Evolutionary conservation across 2,888 invertebrate species (phyloP).

Genomic region (Callosobruchus maculatus): DNA sequence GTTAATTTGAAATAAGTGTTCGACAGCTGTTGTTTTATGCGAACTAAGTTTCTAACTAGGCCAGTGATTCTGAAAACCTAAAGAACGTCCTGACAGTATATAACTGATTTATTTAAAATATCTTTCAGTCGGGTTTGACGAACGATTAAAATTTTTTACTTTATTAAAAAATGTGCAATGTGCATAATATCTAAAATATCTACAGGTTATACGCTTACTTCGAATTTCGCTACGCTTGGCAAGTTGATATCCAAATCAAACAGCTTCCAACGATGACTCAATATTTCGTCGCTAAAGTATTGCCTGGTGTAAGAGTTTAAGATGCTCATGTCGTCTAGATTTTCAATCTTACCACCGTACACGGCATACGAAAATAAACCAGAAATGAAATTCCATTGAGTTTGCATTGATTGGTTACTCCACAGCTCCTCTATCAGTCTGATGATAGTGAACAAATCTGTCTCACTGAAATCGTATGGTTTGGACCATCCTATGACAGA

Average conservation of each 20-base stretch:
- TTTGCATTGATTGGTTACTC: conserved; percentile 41
- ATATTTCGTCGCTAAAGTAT: conserved; percentile 57
- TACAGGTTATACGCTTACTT: too few relatives aligned
- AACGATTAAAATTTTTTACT: too few relatives aligned
- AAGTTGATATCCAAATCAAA: conserved; percentile 51
- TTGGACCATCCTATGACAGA: conserved; percentile 70
- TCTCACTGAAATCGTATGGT: conserved; percentile 82
- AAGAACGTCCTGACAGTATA: too few relatives aligned
- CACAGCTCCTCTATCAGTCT: conserved; percentile 55
- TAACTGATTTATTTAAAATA: too few relatives aligned
- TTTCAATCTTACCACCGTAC: conserved; percentile 84
- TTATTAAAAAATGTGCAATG: too few relatives aligned
- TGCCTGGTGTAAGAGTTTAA: conserved; percentile 64
- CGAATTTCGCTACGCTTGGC: conserved; percentile 54
- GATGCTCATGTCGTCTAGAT: conserved; percentile 66
- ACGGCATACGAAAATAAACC: conserved; percentile 76
- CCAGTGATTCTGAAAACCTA: too few relatives aligned
- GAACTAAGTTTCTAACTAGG: too few relatives aligned
- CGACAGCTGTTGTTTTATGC: too few relatives aligned
- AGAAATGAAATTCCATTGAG: conserved; percentile 71
- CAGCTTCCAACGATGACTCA: conserved; percentile 59
- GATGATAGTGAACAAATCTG: conserved; percentile 73
- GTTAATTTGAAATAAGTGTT: too few relatives aligned
- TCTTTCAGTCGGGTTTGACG: too few relatives aligned
- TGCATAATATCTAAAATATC: too few relatives aligned